phyloP scores from a whole-genome alignment of 2,888 invertebrate genomes.

The Caenorhabditis wallacei region DNA sequence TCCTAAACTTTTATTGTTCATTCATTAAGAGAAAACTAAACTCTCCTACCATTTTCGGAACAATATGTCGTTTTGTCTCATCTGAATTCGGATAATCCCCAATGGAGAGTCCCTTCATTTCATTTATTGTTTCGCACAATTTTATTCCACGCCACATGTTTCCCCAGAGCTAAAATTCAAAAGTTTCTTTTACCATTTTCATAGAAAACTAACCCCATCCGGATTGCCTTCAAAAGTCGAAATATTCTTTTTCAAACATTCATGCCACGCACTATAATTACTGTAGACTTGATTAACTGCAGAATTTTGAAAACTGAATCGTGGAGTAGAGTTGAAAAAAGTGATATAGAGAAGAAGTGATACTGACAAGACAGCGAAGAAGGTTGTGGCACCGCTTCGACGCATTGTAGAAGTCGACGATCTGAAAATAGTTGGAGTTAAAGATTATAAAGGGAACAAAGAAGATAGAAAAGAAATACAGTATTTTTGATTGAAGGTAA shows the following conservation, averaged over 20 bases:
- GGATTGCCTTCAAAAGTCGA: conserved; percentile 17
- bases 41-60: conserved; percentile 47
- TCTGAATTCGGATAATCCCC: conserved; percentile 61
- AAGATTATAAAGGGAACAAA: too few species aligned
- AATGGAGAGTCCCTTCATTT: conserved; percentile 50
- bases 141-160: conserved; percentile 55
- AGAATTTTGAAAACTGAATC: conserved; percentile 10
- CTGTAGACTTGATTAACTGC: conserved; percentile 20
- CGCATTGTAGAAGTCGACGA: conserved; percentile 8
- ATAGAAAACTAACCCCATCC: conserved; percentile 25
- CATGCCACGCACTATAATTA: conserved; percentile 53
- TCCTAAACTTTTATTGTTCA: conserved; percentile 18
- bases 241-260: conserved; percentile 42
- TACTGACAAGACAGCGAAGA: conserved; percentile 28
- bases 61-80: conserved; percentile 66
- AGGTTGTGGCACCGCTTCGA: conserved; percentile 14
- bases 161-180: conserved; percentile 47
- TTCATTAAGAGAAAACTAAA: too few species aligned
- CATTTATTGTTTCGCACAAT: conserved; percentile 29
- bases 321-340: not conserved
- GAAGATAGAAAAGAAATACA: too few species aligned
- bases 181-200: too few species aligned
- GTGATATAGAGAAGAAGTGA: conserved; percentile 40
- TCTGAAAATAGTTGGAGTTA: not conserved
- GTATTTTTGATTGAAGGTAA: too few species aligned